Evolutionary conservation across 1,140 invertebrate genomes (phyloP).

Genomic region (Drosophila carrolli): DNA sequence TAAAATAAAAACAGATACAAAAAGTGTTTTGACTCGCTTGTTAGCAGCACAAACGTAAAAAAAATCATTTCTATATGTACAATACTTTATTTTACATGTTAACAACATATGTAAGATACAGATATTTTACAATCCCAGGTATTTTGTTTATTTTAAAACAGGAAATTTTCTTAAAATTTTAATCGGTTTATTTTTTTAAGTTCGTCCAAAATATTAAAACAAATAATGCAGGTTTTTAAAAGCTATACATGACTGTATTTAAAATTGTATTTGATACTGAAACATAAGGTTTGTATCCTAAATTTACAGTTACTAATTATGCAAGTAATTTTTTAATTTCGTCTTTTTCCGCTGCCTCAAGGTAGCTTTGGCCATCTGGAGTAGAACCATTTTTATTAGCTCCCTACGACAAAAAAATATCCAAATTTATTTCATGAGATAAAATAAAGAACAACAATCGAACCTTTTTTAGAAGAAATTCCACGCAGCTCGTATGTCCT

Average conservation of each 20-base stretch:
- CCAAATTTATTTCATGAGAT: neutral
- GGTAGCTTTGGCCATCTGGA: constrained; percentile 93
- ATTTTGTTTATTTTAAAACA: neutral
- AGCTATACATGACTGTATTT: constrained; percentile 35
- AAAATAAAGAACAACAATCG: neutral
- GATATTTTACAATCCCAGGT: too few relatives aligned
- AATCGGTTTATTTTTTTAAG: neutral
- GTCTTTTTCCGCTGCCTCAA: constrained; percentile 95
- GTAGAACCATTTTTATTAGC: constrained; percentile 93
- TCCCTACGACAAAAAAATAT: constrained; percentile 85
- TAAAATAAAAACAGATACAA: too few relatives aligned
- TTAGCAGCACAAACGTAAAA: too few relatives aligned
- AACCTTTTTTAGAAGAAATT: constrained; percentile 92
- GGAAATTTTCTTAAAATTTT: neutral
- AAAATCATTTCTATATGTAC: too few relatives aligned
- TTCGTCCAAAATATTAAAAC: neutral
- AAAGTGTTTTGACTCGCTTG: too few relatives aligned
- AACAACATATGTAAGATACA: too few relatives aligned
- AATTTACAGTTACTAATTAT: constrained; percentile 26
- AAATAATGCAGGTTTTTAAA: constrained; percentile 23
- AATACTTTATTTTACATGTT: too few relatives aligned
- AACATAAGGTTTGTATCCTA: constrained; percentile 32
- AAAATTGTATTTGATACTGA: constrained; percentile 37
- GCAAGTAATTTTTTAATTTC: constrained; percentile 88
- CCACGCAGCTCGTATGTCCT: constrained; percentile 96